Base-by-base conservation (phyloP, 2,797 vertebrate species). In the Aphelocoma californica region DNA sequence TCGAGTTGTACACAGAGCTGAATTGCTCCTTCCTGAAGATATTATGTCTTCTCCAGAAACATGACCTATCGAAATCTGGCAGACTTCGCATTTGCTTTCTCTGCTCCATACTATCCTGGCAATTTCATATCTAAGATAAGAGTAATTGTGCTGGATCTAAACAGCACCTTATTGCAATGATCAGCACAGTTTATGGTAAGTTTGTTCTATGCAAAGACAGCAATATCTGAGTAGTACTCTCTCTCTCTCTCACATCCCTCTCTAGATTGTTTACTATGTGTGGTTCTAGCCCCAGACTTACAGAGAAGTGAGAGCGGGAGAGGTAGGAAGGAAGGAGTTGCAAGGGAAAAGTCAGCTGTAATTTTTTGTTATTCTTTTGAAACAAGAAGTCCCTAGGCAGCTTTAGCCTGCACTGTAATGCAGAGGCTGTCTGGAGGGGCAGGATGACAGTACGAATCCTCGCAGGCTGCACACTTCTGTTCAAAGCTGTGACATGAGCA, bases 401-500 rank as follows among this genome's bases (percentile, higher is more conserved):
- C 65, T 71, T 65, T 44, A 89, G 61, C 61, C 54, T 38, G 31
- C 61, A 18, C 40, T 50, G 57, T 84, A 57, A 51, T 26, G 10
- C 81, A 72, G 82, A 65, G 53, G 62, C 84, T 94, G 78, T 89
- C 86, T 96, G 79, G 77, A 87, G 75, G 54, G 73, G 51, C 65
- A 78, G 72, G 62, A 88, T 79, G 82, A 84, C 87, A 91, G 34
- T 25, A 44, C 19, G 66, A 69, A 88, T 86, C 82, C 79, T 95
- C 0, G 5, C 91, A 86, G 72, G 65, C 65, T 93, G 79, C 57
- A 62, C 0, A 3, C 67, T 90, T 74, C 91, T 90, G 69, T 86
- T 85, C 86, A 88, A 91, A 96, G 61, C 72, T 64, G 61, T 92
- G 84, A 96, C 18, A 71, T 71, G 84, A 74, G 75, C 69, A 74